Evolutionary conservation across 2,113 vertebrate genomes (phyloP).

Genomic region (Podilymbus podiceps): DNA sequence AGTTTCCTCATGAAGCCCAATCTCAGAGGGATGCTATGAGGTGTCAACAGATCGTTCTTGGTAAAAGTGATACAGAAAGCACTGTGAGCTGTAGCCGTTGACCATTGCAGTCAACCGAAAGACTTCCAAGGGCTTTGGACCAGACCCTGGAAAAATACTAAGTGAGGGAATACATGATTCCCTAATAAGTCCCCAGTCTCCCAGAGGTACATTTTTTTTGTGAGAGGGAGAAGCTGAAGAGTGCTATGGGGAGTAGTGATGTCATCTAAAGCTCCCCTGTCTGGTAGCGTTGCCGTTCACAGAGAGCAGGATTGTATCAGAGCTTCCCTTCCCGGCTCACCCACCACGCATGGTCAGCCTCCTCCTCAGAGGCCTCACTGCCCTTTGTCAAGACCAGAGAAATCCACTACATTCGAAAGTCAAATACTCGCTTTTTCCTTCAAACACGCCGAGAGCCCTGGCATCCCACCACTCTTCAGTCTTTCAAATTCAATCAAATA

Average conservation of each 20-base stretch:
- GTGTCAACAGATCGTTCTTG: background rate
- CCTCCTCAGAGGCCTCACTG: background rate
- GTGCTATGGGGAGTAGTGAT: background rate
- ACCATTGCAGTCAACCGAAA: background rate
- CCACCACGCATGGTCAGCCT: accelerated
- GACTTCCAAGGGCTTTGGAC: background rate
- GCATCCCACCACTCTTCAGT: background rate
- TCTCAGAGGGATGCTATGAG: background rate
- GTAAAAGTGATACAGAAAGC: background rate
- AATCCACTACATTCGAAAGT: background rate
- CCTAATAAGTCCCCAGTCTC: background rate
- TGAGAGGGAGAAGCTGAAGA: background rate
- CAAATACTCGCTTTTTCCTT: background rate
- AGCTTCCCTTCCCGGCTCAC: background rate
- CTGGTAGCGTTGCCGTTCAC: background rate
- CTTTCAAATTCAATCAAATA: background rate
- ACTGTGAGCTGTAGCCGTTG: background rate
- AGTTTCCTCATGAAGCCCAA: background rate
- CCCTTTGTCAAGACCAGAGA: background rate
- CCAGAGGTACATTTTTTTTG: background rate
- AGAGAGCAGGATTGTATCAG: background rate
- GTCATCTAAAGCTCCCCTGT: background rate
- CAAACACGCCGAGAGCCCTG: background rate
- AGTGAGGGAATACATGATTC: background rate
- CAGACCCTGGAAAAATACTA: background rate